Conservation (phyloP, 2,113 vertebrate genomes). For the Hippocampus comes region DNA sequence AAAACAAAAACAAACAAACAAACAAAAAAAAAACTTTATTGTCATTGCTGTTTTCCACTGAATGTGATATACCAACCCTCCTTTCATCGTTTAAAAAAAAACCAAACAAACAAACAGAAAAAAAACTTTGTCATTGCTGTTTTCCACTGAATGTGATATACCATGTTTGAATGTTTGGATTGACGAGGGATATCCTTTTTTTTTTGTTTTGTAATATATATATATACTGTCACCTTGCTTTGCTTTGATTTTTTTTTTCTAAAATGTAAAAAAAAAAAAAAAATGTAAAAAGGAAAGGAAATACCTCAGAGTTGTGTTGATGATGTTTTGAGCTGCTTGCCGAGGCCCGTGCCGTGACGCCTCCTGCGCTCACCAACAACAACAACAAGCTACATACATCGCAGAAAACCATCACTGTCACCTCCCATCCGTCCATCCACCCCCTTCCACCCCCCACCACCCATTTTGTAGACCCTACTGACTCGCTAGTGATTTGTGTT, state of each 20-base stretch:
- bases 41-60: conserved; percentile 54
- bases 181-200: conserved; percentile 66
- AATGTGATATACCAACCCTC: conserved; percentile 57
- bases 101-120: conserved; percentile 24
- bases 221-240: conserved; percentile 38
- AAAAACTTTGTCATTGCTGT: conserved; percentile 45
- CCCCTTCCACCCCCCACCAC: not conserved
- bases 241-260: conserved; percentile 46
- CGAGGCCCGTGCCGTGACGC: conserved; percentile 55
- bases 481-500: conserved; percentile 90
- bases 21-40: conserved; percentile 36
- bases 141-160: conserved; percentile 62
- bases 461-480: conserved; percentile 17
- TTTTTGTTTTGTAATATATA: not conserved
- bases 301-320: conserved; percentile 76
- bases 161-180: conserved; percentile 28
- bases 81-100: conserved; percentile 34
- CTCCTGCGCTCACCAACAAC: not conserved
- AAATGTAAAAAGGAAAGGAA: conserved; percentile 72
- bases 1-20: conserved; percentile 27
- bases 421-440: conserved; percentile 13
- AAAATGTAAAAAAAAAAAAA: conserved; percentile 33
- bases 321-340: conserved; percentile 62
- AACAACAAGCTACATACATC: not conserved
- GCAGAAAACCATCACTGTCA: conserved; percentile 40